phyloP scores from a whole-genome alignment of 1,140 invertebrate genomes.

The Colletes latitarsis region DNA sequence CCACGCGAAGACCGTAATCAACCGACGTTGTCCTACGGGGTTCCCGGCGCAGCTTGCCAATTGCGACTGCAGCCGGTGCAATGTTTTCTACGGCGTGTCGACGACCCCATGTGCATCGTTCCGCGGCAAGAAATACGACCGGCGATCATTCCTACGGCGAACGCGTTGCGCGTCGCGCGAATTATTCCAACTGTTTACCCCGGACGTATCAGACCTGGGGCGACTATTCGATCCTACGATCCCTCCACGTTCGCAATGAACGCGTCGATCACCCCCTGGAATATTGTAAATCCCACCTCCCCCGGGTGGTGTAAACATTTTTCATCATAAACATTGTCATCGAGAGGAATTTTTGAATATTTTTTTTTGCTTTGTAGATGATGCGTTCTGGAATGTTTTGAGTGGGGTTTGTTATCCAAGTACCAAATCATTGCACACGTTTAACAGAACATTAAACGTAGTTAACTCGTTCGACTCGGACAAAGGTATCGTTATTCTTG shows the following conservation, averaged over 20 bases:
- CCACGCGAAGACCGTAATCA: conserved; percentile 65
- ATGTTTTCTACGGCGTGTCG: conserved; percentile 46
- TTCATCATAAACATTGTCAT: no score
- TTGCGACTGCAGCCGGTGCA: conserved; percentile 46
- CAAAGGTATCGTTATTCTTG: conserved; percentile 15
- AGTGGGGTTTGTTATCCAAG: no score
- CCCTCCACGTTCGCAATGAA: no score
- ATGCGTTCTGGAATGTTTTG: no score
- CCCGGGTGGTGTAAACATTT: no score
- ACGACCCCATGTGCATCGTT: conserved; percentile 52
- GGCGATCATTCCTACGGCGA: conserved; percentile 42
- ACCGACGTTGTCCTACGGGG: conserved; percentile 51
- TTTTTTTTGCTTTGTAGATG: no score
- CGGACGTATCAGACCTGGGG: background rate
- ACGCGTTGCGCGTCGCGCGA: conserved; percentile 14
- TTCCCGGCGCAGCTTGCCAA: conserved; percentile 54
- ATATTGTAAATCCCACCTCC: no score
- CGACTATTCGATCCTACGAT: no score
- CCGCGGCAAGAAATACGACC: conserved; percentile 58
- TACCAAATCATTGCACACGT: no score
- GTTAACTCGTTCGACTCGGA: background rate
- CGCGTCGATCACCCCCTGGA: no score
- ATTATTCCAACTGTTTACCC: conserved; percentile 37
- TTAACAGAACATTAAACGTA: background rate
- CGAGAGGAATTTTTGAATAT: no score